Evolutionary conservation across 2,113 vertebrate genomes (phyloP), one percentile per base, ranked within the genome.

Genomic region (Ceyx margarethae): DNA sequence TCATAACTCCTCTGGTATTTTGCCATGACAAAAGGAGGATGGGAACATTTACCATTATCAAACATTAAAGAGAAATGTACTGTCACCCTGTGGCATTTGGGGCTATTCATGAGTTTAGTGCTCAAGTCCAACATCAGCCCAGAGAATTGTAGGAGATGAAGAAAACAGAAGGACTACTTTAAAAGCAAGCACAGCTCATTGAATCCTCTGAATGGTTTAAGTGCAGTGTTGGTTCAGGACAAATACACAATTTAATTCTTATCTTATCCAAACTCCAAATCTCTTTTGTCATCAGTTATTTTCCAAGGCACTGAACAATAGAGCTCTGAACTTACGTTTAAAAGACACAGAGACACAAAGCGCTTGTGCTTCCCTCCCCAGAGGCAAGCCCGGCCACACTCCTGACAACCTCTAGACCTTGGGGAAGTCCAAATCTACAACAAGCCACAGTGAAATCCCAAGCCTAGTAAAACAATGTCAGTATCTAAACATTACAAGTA

Each of bases 161-260:
- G 48, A 76, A 74, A 94, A 50, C 35, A 91, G 37, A 74, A 84
- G 81, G 85, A 31, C 45, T 43, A 7, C 84, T 94, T 89, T 64
- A 56, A 76, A 66, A 93, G 76, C 23, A 86, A 96, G 54, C 9
- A 21, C 60, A 91, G 68, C 14, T 65, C 60, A 79, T 76, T 62
- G 54, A 78, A 79, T 67, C 76, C 87, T 74, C 74, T 56, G 72
- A 66, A 62, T 35, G 81, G 58, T 67, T 79, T 50, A 40, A 71
- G 50, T 16, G 20, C 25, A 11, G 45, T 89, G 64, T 54, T 90
- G 62, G 58, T 37, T 81, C 79, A 90, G 56, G 79, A 90, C 76
- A 95, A 95, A 93, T 58, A 92, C 88, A 86, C 72, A 54, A 89
- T 93, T 92, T 95, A 91, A 94, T 91, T 82, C 68, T 79, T 90